Conservation (phyloP, 2,797 vertebrate species). For the Schizopygopsis malacanthus region DNA sequence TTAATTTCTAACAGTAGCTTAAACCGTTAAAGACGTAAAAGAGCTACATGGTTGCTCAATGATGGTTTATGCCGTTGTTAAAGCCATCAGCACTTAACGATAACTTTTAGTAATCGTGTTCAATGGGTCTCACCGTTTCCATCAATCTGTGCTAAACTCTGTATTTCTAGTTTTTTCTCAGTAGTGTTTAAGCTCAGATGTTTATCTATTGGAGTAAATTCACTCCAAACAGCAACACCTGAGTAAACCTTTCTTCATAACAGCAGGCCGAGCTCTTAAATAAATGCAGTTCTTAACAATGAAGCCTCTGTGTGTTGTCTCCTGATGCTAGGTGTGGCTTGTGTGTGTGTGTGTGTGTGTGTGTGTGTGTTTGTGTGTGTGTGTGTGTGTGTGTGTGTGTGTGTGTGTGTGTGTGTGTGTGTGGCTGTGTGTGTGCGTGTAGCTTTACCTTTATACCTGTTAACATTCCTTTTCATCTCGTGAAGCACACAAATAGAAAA, state of each 20-base stretch:
- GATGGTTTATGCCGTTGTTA: too few species aligned
- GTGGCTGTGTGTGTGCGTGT: neutral
- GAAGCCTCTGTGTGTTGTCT: slow-evolving; percentile 1
- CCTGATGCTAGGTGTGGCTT: neutral
- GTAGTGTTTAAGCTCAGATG: neutral
- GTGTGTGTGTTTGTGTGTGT: neutral
- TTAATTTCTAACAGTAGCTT: neutral
- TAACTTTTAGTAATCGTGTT: neutral
- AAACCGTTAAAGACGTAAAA: neutral
- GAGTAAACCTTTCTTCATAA: neutral
- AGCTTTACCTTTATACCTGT: neutral
- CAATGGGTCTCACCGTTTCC: neutral
- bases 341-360: too few species aligned
- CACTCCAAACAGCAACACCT: neutral
- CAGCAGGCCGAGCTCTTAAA: neutral
- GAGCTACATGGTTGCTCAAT: too few species aligned
- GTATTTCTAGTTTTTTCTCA: neutral
- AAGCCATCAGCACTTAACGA: too few species aligned
- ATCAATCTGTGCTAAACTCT: neutral
- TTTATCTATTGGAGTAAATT: too few species aligned
- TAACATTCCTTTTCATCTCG: neutral
- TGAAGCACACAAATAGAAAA: neutral
- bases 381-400: neutral
- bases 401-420: neutral
- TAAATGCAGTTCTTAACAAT: neutral